These are phyloP conservation scores for Catocala nupta DNA, from an alignment of 2,888 invertebrate species.

Conservation along the genomic window DNA sequence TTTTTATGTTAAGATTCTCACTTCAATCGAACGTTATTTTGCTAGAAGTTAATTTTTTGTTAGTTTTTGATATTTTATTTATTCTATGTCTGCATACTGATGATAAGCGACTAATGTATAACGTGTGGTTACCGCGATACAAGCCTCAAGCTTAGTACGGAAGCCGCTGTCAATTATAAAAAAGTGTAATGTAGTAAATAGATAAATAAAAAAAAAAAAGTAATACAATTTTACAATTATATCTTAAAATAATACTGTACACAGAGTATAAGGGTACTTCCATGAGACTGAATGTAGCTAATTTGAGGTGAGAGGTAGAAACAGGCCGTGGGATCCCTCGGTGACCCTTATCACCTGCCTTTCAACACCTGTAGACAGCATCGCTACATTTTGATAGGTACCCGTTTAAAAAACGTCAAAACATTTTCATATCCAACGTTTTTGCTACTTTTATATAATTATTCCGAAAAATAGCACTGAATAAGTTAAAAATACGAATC, in stretches of 20 bases:
- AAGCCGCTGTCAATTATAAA: too few relatives aligned
- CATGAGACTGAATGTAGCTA: constrained; percentile 54
- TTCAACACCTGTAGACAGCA: constrained; percentile 66
- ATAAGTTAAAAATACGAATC: constrained; percentile 18
- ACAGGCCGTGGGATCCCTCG: constrained; percentile 38
- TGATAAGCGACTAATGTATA: too few relatives aligned
- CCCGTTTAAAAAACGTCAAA: constrained; percentile 64
- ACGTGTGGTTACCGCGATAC: too few relatives aligned
- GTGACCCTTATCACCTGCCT: constrained; percentile 68
- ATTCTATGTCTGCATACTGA: too few relatives aligned
- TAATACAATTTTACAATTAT: constrained; percentile 23
- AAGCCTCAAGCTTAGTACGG: too few relatives aligned
- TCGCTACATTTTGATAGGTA: constrained; percentile 57
- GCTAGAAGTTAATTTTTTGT: too few relatives aligned
- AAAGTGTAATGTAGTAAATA: too few relatives aligned
- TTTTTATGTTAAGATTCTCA: too few relatives aligned
- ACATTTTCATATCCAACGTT: constrained; percentile 56
- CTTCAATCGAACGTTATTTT: too few relatives aligned
- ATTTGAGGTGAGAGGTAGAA: constrained; percentile 58
- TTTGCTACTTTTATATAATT: constrained; percentile 13
- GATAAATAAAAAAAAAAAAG: too few relatives aligned
- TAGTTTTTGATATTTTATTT: too few relatives aligned
- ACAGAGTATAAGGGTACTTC: constrained; percentile 30
- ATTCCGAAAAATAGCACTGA: constrained; percentile 16
- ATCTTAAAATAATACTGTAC: constrained; percentile 23